Base-by-base conservation (phyloP, 2,113 vertebrate species). In the Forbesichthys agassizii region DNA sequence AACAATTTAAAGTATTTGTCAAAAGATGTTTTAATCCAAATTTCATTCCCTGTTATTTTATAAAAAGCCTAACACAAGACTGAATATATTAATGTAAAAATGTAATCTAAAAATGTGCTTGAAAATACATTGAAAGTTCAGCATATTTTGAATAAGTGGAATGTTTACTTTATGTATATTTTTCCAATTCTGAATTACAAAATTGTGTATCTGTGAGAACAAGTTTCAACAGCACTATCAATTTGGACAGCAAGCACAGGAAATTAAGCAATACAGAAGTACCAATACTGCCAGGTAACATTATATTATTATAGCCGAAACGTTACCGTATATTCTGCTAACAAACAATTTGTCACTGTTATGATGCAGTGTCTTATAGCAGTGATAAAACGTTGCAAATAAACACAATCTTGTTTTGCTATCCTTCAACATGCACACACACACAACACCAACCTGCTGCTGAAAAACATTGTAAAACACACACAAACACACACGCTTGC, bases 381-480 rank as follows among this genome's bases (percentile, higher is more conserved):
- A 63, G 52, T 11, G 11, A 52, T 14, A 11, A 12, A 14, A 11
- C 11, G 9, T 52, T 52, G 11, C 48, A 49, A 10, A 49, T 49
- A 48, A 8, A 83, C 49, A 48, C 66, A 42, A 48, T 71, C 78
- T 71, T 83, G 66, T 68, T 48, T 66, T 27, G 58, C 42, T 63
- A 10, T 33, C 13, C 60, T 42, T 36, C 18, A 7, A 14, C 48
- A 14, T 33, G 14, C 42, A 48, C 42, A 33, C 18, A 33, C 27
- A 33, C 27, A 33, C 56, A 62, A n/a, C 36, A 9, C 16, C 33
- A 79, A 85, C 81, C 64, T 80, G 73, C 77, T 71, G 64, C 81
- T 84, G 73, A 42, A 74, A 78, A 77, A 47, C 72, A 61, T 4
- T 12, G 36, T 13, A 61, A 47, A 20, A 13, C 60, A 61, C 60